phyloP scores from a whole-genome alignment of 2,113 vertebrate genomes.

The Muntiacus reevesi region DNA sequence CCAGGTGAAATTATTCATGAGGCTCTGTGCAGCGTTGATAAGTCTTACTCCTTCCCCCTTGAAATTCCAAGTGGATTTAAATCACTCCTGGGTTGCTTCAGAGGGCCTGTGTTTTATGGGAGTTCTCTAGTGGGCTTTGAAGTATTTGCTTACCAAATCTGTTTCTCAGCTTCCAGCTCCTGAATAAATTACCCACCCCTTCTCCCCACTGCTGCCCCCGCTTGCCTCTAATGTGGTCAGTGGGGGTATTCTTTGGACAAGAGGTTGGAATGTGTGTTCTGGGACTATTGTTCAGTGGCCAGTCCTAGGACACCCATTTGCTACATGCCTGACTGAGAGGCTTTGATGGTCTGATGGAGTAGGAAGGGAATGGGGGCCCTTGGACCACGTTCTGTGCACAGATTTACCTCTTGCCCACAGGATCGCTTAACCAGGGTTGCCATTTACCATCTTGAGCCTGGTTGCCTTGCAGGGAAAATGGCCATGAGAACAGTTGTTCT shows the following conservation, averaged over 20 bases:
- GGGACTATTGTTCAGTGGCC: not conserved
- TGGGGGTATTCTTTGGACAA: not conserved
- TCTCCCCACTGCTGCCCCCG: not conserved
- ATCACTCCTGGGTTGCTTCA: slow-evolving; percentile 44
- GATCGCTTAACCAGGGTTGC: not conserved
- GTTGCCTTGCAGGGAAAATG: not conserved
- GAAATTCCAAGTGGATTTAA: slow-evolving; percentile 65
- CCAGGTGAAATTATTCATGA: slow-evolving; percentile 46
- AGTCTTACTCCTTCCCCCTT: slow-evolving; percentile 17
- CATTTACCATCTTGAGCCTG: not conserved
- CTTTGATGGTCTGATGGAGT: not conserved
- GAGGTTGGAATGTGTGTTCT: not conserved
- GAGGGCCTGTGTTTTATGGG: slow-evolving; percentile 51
- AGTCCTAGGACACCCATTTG: not conserved
- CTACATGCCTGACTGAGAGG: not conserved
- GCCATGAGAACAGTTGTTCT: not conserved
- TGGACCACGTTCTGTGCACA: not conserved
- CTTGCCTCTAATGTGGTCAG: not conserved
- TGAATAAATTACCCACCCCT: slow-evolving; percentile 35
- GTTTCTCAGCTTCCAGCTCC: slow-evolving; percentile 41
- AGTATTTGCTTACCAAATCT: slow-evolving; percentile 59
- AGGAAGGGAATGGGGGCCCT: not conserved
- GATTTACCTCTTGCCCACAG: not conserved
- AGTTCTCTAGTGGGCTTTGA: slow-evolving; percentile 60
- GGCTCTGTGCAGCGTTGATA: not conserved